Evolutionary conservation across 2,888 invertebrate genomes (phyloP).

Genomic region (Tiliacea citrago): DNA sequence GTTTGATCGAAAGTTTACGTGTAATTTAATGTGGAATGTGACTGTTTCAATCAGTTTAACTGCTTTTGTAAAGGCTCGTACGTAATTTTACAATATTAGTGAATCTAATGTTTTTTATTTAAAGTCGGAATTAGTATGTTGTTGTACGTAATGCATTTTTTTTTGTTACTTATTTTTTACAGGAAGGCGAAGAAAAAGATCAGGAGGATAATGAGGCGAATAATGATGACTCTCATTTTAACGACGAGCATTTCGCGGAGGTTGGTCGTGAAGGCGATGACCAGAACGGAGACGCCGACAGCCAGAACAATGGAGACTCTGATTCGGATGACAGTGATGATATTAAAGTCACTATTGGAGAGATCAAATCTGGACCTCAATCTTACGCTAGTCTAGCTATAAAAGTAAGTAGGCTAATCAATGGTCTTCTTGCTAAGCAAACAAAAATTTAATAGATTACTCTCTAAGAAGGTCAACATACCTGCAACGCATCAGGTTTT

Average conservation of each 20-base stretch:
- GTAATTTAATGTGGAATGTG: not conserved
- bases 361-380: slow-evolving; percentile 94
- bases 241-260: slow-evolving; percentile 88
- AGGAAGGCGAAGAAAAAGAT: slow-evolving; percentile 87
- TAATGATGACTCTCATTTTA: slow-evolving; percentile 88
- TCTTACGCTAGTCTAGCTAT: slow-evolving; percentile 94
- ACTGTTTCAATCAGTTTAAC: not conserved
- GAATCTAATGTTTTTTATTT: not conserved
- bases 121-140: not conserved
- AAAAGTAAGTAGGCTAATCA: slow-evolving; percentile 84
- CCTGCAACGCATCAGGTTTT: not conserved
- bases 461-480: not conserved
- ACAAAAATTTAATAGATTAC: not conserved
- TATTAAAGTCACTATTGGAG: slow-evolving; percentile 98
- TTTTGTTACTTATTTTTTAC: slow-evolving; percentile 26
- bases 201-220: slow-evolving; percentile 86
- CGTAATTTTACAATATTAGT: not conserved
- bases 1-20: slow-evolving; percentile 34
- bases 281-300: slow-evolving; percentile 86
- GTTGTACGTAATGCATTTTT: not conserved
- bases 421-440: not conserved
- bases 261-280: slow-evolving; percentile 82
- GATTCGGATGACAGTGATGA: slow-evolving; percentile 95
- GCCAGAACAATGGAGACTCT: slow-evolving; percentile 90
- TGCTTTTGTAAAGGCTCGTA: not conserved